Base-by-base conservation (phyloP, 2,113 vertebrate species). In the Protobothrops flavoviridis region DNA sequence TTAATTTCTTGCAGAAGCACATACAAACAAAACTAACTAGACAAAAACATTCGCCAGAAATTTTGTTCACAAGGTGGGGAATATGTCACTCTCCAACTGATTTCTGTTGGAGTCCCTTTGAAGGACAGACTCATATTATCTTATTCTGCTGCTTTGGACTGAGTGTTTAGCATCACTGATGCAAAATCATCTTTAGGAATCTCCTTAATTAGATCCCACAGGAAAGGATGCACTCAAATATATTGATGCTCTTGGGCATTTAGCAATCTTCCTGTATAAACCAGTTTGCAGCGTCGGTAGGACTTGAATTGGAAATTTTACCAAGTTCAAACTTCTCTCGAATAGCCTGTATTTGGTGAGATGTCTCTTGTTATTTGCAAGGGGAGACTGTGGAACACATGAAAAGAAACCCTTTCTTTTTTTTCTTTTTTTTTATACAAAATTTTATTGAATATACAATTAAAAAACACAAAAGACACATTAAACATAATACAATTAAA, bases 21-120 rank as follows among this genome's bases (percentile, higher is more conserved):
- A 15, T 91, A 64, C n/a, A 89, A 94, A 81, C 26, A 33, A 87
- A 87, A 91, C 87, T 0, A 89, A 0, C 0, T 45, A 91, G 56
- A 90, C 39, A 17, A 69, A 2, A 50, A 50, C 17, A 21, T 0
- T 55, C 57, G 33, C 50, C n/a, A 43, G 56, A 33, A 92, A 43
- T 52, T 5, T 13, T 88, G 89, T 20, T 55, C 48, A 11, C 0
- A 0, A 74, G 7, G 90, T 1, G 26, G 29, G 53, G 56, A 9
- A 92, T 93, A 3, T 48, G 24, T 9, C 69, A 69, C 56, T 33
- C 11, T 55, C 11, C 8, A 43, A 24, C 0, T 29, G 87, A 3
- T 0, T 33, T 39, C 5, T 50, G 23, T 24, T 88, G 94, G 0
- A 12, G 20, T 43, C 56, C 0, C 50, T 0, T 0, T 93, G 48